Conservation (phyloP, 2,113 vertebrate genomes). For the Sitta europaea region DNA sequence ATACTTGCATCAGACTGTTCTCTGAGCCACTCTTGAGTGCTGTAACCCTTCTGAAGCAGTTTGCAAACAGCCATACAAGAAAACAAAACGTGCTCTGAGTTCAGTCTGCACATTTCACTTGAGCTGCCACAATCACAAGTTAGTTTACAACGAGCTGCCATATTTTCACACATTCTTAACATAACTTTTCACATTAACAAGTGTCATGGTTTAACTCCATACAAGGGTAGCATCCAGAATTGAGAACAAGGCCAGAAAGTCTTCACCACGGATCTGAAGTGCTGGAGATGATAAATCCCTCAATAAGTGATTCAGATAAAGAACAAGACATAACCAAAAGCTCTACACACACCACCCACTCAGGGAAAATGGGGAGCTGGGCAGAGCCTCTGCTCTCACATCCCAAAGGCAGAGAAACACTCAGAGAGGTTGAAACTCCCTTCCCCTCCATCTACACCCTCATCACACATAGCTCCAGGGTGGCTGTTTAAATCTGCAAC, state of each 20-base stretch:
- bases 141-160: neutral
- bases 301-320: neutral
- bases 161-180: neutral
- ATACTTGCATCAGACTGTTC: neutral
- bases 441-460: neutral
- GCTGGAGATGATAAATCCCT: neutral
- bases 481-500: neutral
- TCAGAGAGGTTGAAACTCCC: neutral
- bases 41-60: neutral
- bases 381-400: neutral
- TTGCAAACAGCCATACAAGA: neutral
- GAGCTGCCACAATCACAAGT: fast-evolving
- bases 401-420: fast-evolving
- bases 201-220: neutral
- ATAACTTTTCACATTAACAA: neutral
- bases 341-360: neutral
- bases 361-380: neutral
- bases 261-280: neutral
- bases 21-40: neutral
- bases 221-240: fast-evolving
- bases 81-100: neutral
- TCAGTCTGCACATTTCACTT: neutral
- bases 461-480: neutral
- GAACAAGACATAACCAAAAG: neutral
- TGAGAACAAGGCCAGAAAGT: neutral